phyloP scores from a whole-genome alignment of 2,888 invertebrate genomes.

The Plagodis pulveraria region DNA sequence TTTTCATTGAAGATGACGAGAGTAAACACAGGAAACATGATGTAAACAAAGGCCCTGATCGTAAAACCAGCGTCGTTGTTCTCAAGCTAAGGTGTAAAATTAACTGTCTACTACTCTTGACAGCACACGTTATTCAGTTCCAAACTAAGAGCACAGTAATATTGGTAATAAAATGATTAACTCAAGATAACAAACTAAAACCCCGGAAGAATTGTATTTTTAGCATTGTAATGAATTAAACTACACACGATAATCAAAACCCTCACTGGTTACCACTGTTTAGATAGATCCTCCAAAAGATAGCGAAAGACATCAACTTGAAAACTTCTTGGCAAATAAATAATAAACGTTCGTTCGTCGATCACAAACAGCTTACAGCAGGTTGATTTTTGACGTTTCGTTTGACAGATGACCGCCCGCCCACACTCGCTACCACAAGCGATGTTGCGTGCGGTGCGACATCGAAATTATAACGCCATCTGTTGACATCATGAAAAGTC shows the following conservation, averaged over 20 bases:
- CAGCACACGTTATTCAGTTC: conserved; percentile 45
- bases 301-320: conserved; percentile 58
- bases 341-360: conserved; percentile 76
- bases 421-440: no score
- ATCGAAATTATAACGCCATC: conserved; percentile 58
- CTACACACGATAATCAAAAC: conserved; percentile 51
- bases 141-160: conserved; percentile 47
- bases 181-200: conserved; percentile 60
- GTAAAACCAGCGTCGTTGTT: conserved; percentile 54
- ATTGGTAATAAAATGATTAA: conserved; percentile 56
- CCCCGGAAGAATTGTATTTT: conserved; percentile 69
- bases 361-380: conserved; percentile 57
- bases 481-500: conserved; percentile 44
- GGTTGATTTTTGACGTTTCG: conserved; percentile 9
- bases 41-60: conserved; percentile 75
- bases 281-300: conserved; percentile 48
- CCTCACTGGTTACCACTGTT: conserved; percentile 60
- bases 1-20: conserved; percentile 66
- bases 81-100: conserved; percentile 41
- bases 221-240: conserved; percentile 69
- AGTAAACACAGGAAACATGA: conserved; percentile 75
- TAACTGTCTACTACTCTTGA: conserved; percentile 46
- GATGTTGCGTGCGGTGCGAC: no score
- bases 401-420: conserved; percentile 2
- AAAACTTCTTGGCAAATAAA: conserved; percentile 74